Evolutionary conservation across 2,888 invertebrate species (phyloP).

Genomic region (Erannis defoliaria): DNA sequence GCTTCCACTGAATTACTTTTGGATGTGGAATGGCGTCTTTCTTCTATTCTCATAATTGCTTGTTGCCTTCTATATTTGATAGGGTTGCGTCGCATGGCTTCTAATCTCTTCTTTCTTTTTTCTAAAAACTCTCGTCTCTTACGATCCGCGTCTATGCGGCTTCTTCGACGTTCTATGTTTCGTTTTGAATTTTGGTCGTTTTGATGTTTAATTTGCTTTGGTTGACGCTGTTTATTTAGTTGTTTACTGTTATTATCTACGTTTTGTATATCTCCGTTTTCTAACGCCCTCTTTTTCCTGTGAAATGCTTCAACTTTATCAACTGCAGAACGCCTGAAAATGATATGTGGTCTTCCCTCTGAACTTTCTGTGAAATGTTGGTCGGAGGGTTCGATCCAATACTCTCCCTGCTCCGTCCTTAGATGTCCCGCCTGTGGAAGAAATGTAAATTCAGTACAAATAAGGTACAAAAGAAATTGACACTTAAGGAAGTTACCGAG

Average conservation of each 20-base stretch:
- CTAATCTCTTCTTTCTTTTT: slow-evolving; percentile 68
- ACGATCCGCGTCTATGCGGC: slow-evolving; percentile 85
- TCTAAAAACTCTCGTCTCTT: slow-evolving; percentile 72
- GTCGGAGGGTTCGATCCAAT: slow-evolving; percentile 90
- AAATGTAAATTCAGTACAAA: slow-evolving; percentile 13
- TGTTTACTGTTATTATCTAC: slow-evolving; percentile 79
- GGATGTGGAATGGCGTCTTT: slow-evolving; percentile 59
- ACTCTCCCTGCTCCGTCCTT: slow-evolving; percentile 88
- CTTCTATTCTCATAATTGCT: slow-evolving; percentile 67
- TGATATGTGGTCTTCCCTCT: slow-evolving; percentile 87
- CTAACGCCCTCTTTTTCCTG: slow-evolving; percentile 69
- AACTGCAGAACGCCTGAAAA: slow-evolving; percentile 90
- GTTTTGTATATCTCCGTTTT: slow-evolving; percentile 51
- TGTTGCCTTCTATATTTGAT: slow-evolving; percentile 74
- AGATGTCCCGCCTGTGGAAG: slow-evolving; percentile 88
- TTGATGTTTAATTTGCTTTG: slow-evolving; percentile 5
- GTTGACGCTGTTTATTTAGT: slow-evolving; percentile 65
- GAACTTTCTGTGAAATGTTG: slow-evolving; percentile 72
- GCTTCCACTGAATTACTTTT: slow-evolving; percentile 67
- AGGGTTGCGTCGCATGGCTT: slow-evolving; percentile 74
- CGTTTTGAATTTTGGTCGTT: slow-evolving; percentile 63
- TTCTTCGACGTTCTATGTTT: slow-evolving; percentile 79
- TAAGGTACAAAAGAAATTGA: neutral
- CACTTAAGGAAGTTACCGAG: neutral
- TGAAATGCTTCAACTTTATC: slow-evolving; percentile 75